Evolutionary conservation across 2,113 vertebrate species (phyloP), one percentile per base, ranked within the genome.

Genomic region (Pardalotus punctatus): DNA sequence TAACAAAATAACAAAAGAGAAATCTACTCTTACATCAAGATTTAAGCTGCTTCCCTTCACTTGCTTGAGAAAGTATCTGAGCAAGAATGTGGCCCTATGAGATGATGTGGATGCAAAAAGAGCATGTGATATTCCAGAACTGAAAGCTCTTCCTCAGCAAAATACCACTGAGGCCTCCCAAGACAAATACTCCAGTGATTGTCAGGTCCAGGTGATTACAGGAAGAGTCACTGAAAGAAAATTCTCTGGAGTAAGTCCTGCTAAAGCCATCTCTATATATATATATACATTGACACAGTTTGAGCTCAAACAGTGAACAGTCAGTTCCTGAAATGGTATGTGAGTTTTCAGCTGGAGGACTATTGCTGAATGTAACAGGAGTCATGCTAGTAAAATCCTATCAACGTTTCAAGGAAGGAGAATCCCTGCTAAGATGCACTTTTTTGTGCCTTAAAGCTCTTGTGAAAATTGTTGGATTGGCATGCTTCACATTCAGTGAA

Each of bases 391-490:
- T 65, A 86, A 91, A 96, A 96, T 91, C 82, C 87, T 77, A 91
- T 91, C 69, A 91, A 21, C 2, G 1, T 72, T 78, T 79, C 73
- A 81, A 1, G 17, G 65, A 62, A 82, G 60, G 40, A 81, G 70
- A 91, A 93, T 88, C 40, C 81, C 79, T 76, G 66, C 66, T 89
- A 86, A 93, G 43, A 72, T 64, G 61, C 9, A 50, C 28, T 13
- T 62, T 94, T 94, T 56, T 81, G 35, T 83, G 65, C 87, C 43
- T 80, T 87, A 91, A 91, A 91, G 43, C 3, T 2, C 88, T 76
- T 72, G 53, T 54, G 58, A 91, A 96, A 92, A 92, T 80, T 90
- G 73, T 58, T 89, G 79, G 70, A 91, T 90, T 84, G 86, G 29
- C 60, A 79, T 35, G 38, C 56, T 78, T 90, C 58, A 87, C 61